A percentile compares a stretch with the other conserved stretches of the same genome.
Evolutionary conservation across 2,113 vertebrate genomes (phyloP).

Genomic region (Alexandromys fortis): DNA sequence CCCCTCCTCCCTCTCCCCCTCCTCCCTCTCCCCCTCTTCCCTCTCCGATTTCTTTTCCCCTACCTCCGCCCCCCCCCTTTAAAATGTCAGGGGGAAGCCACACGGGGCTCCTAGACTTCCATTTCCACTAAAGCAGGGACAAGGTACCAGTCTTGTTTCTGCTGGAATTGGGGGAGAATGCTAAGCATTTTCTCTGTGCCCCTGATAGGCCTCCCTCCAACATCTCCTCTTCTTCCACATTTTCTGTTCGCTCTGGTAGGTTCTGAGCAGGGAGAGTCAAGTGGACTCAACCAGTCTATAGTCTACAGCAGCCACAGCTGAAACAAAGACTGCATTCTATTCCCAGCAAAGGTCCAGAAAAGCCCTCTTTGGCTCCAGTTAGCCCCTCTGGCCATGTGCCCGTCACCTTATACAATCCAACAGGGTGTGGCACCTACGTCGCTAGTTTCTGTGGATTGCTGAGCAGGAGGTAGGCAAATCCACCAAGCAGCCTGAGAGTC

Average conservation of each 20-base stretch:
- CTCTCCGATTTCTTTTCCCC: too few relatives aligned
- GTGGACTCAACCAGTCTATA: background rate
- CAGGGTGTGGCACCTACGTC: background rate
- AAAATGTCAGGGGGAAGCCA: background rate
- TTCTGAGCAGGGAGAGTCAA: background rate
- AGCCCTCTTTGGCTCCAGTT: background rate
- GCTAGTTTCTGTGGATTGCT: background rate
- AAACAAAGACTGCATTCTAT: background rate
- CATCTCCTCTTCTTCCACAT: background rate
- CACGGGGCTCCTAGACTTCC: background rate
- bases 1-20: background rate
- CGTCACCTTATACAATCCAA: background rate
- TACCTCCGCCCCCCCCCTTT: too few relatives aligned
- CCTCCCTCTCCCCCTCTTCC: background rate
- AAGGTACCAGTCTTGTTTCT: background rate
- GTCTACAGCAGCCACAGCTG: background rate
- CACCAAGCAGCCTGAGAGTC: background rate
- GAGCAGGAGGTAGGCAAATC: slow-evolving; percentile 10
- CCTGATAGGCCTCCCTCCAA: background rate
- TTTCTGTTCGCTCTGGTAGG: background rate
- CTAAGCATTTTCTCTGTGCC: background rate
- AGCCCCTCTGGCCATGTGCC: background rate
- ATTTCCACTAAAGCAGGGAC: background rate
- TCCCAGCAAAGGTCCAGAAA: background rate
- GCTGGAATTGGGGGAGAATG: background rate